Conservation (phyloP, 1,140 invertebrate species). For the Choristoneura fumiferana region DNA sequence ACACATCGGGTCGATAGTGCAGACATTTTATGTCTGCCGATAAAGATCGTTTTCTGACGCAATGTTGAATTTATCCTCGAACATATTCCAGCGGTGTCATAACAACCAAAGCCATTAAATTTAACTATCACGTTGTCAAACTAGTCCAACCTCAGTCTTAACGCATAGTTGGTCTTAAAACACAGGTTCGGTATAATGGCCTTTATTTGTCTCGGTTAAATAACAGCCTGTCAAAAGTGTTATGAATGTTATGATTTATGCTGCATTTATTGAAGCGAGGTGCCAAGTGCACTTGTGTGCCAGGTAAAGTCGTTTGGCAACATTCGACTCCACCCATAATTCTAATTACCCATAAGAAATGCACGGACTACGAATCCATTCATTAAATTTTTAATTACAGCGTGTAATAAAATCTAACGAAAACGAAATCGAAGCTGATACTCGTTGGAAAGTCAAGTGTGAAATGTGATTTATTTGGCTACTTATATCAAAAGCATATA, state of each 20-base stretch:
- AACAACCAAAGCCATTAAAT: constrained; percentile 13
- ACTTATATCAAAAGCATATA: neutral
- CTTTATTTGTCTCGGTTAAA: constrained; percentile 46
- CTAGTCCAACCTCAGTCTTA: constrained; percentile 4
- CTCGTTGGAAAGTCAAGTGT: constrained; percentile 8
- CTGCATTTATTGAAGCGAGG: constrained; percentile 34
- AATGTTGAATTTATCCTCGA: constrained; percentile 1
- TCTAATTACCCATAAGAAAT: constrained; percentile 1
- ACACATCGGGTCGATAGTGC: constrained; percentile 5
- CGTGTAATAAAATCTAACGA: neutral
- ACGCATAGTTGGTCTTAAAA: constrained; percentile 1
- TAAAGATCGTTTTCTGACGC: constrained; percentile 6
- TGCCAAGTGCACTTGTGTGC: constrained; percentile 43
- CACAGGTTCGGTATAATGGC: constrained; percentile 23
- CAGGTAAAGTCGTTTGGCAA: constrained; percentile 35
- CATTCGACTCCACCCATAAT: constrained; percentile 22
- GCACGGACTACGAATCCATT: neutral
- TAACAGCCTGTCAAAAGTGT: constrained; percentile 36
- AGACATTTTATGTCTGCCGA: constrained; percentile 3
- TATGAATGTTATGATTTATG: constrained; percentile 45
- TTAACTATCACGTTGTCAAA: constrained; percentile 8
- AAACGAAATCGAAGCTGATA: neutral
- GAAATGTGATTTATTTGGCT: neutral
- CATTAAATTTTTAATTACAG: constrained; percentile 1
- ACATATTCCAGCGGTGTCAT: constrained; percentile 13